Percentiles rank a stretch among this genome's conserved stretches.
These are phyloP conservation scores for Caenorhabditis wallacei DNA, from an alignment of 2,888 invertebrate species.

Conservation along the genomic window DNA sequence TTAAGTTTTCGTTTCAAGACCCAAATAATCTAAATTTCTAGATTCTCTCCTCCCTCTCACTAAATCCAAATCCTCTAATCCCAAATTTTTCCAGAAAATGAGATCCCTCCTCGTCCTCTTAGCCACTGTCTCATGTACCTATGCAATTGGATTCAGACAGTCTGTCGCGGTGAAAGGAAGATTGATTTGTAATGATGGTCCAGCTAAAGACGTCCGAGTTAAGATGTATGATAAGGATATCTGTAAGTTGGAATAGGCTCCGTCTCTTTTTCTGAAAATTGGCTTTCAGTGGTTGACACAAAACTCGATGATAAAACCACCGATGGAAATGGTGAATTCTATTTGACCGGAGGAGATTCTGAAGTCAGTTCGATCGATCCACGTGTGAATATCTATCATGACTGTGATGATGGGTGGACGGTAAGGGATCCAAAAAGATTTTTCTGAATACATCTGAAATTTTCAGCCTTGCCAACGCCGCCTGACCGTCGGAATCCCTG, in stretches of 20 bases:
- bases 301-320: slow-evolving; percentile 68
- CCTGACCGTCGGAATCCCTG: slow-evolving; percentile 70
- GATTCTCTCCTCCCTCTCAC: no score
- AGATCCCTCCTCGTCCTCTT: slow-evolving; percentile 34
- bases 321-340: slow-evolving; percentile 68
- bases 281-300: slow-evolving; percentile 67
- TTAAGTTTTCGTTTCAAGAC: no score
- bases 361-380: slow-evolving; percentile 65
- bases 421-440: no score
- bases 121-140: slow-evolving; percentile 25
- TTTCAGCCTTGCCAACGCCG: slow-evolving; percentile 73
- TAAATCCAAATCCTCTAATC: not conserved
- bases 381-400: slow-evolving; percentile 66
- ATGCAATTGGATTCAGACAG: slow-evolving; percentile 68
- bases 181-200: slow-evolving; percentile 70
- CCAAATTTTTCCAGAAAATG: slow-evolving; percentile 27
- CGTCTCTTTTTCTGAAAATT: not conserved
- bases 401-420: slow-evolving; percentile 74
- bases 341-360: slow-evolving; percentile 60
- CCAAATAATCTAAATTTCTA: no score
- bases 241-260: slow-evolving; percentile 55
- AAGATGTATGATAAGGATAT: slow-evolving; percentile 73
- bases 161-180: slow-evolving; percentile 69
- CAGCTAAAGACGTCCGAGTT: slow-evolving; percentile 66
- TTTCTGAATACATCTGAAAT: no score